phyloP scores from a whole-genome alignment of 2,888 invertebrate genomes.

The Microplitis deprimator region DNA sequence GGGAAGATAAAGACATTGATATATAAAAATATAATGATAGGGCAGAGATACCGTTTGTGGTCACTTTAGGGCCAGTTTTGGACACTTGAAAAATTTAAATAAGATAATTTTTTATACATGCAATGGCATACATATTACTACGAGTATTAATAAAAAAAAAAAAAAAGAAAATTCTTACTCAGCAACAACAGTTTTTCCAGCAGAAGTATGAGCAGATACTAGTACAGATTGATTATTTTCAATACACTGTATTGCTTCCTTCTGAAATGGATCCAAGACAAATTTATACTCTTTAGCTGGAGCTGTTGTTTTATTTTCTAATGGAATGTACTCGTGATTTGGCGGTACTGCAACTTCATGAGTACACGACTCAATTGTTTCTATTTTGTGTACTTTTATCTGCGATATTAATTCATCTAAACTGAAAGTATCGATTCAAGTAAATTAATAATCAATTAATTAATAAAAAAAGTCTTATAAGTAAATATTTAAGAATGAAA shows the following conservation, averaged over 20 bases:
- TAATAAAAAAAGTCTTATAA: slow-evolving; percentile 25
- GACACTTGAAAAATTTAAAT: no score
- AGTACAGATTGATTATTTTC: slow-evolving; percentile 98
- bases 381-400: slow-evolving; percentile 89
- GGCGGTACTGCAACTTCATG: slow-evolving; percentile 98
- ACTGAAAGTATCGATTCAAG: slow-evolving; percentile 68
- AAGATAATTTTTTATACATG: no score
- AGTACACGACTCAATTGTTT: slow-evolving; percentile 92
- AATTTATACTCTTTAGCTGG: slow-evolving; percentile 96
- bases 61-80: no score
- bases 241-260: slow-evolving; percentile 95
- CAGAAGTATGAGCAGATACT: slow-evolving; percentile 99
- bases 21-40: no score
- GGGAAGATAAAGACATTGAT: no score
- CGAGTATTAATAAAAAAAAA: not conserved
- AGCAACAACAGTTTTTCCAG: slow-evolving; percentile 99
- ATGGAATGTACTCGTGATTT: slow-evolving; percentile 82
- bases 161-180: slow-evolving; percentile 80
- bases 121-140: no score
- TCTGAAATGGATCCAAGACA: slow-evolving; percentile 97
- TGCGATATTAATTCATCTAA: slow-evolving; percentile 84
- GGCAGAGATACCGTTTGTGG: no score
- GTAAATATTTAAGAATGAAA: slow-evolving; percentile 17
- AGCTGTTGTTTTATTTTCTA: slow-evolving; percentile 75
- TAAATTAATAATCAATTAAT: no score